Conservation (phyloP, 2,888 invertebrate species). For the Dicyrtoma fusca region DNA sequence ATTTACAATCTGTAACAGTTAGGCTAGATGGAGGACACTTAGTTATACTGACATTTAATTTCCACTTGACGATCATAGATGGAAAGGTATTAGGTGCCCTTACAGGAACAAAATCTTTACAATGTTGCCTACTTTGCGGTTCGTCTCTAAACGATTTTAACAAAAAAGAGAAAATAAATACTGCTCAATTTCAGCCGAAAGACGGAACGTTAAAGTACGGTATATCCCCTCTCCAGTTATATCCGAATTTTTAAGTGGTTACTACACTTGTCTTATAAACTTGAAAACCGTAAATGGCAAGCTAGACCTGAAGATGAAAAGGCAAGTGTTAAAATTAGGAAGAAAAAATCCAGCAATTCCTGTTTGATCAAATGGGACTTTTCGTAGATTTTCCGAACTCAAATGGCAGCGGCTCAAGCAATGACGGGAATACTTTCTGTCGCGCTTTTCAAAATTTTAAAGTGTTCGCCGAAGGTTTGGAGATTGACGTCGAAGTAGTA, state of each 20-base stretch:
- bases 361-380: background rate
- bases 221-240: constrained; percentile 5
- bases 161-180: background rate
- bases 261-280: constrained; percentile 6
- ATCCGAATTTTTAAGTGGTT: constrained; percentile 12
- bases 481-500: constrained; percentile 4
- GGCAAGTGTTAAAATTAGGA: background rate
- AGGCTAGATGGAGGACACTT: background rate
- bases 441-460: constrained; percentile 7
- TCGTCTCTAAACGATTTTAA: background rate
- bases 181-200: background rate
- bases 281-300: background rate
- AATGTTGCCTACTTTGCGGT: constrained; percentile 6
- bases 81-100: background rate
- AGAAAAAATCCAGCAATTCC: background rate
- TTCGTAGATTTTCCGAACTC: constrained; percentile 21
- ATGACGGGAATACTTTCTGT: constrained; percentile 15
- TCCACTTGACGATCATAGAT: constrained; percentile 2
- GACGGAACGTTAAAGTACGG: background rate
- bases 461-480: too few species aligned
- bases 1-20: background rate
- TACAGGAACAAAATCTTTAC: background rate
- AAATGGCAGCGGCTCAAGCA: constrained; percentile 5
- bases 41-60: background rate
- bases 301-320: background rate